A percentile compares a stretch with the other conserved stretches of the same genome.
Evolutionary conservation across 2,113 vertebrate genomes (phyloP).

Genomic region (Apistogramma diplotaenia): DNA sequence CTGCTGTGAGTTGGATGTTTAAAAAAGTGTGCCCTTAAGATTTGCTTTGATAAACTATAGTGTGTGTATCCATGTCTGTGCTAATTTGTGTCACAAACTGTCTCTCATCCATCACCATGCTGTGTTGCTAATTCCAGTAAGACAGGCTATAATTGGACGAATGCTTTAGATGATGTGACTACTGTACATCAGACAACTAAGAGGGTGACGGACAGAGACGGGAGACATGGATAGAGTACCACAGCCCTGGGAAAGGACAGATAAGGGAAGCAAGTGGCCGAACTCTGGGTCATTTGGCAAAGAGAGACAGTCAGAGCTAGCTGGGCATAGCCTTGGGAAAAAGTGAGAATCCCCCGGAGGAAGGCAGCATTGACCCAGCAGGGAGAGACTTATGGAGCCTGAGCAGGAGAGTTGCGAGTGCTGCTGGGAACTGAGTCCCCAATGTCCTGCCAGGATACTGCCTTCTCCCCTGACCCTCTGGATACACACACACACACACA

Average conservation of each 20-base stretch:
- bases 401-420: constrained; percentile 51
- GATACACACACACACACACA: constrained; percentile 76
- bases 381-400: constrained; percentile 48
- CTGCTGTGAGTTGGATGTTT: background rate
- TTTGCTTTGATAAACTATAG: background rate
- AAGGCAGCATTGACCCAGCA: constrained; percentile 57
- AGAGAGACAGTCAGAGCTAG: constrained; percentile 47
- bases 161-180: constrained; percentile 20
- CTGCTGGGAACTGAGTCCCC: constrained; percentile 90
- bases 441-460: constrained; percentile 87
- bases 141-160: constrained; percentile 22
- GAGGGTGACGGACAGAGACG: constrained; percentile 58
- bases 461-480: constrained; percentile 74
- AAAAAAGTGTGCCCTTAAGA: background rate
- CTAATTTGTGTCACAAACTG: background rate
- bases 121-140: constrained; percentile 12
- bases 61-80: background rate
- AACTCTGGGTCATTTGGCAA: constrained; percentile 72
- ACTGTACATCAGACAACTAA: constrained; percentile 34
- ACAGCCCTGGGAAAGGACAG: constrained; percentile 73
- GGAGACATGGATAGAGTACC: constrained; percentile 58
- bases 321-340: constrained; percentile 77
- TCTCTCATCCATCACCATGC: background rate
- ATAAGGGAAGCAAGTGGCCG: constrained; percentile 67
- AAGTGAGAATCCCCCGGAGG: constrained; percentile 61